phyloP scores from a whole-genome alignment of 2,888 invertebrate genomes.

The Drosophila paracracens region DNA sequence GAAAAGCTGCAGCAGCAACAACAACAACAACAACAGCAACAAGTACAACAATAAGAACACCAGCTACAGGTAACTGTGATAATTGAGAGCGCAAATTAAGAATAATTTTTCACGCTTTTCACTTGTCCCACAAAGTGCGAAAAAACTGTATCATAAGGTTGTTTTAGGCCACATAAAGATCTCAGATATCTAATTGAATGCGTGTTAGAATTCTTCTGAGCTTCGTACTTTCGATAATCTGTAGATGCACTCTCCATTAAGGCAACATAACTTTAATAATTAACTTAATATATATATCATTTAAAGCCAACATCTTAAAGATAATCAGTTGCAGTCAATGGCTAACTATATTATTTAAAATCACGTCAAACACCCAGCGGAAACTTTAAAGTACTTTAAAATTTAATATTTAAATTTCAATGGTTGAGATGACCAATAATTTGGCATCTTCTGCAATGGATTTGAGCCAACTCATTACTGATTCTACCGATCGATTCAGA shows the following conservation, averaged over 20 bases:
- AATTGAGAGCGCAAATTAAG: conserved; percentile 21
- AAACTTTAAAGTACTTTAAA: not conserved
- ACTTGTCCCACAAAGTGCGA: not conserved
- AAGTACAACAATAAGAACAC: conserved; percentile 12
- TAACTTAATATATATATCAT: not conserved
- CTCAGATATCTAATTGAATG: not conserved
- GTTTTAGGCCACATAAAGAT: not conserved
- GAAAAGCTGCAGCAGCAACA: conserved; percentile 42
- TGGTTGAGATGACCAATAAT: conserved; percentile 51
- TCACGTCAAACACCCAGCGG: too few species aligned
- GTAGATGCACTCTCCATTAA: not conserved
- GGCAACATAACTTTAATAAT: not conserved
- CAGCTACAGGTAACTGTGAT: conserved; percentile 37
- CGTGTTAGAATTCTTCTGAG: not conserved
- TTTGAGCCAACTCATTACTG: conserved; percentile 45
- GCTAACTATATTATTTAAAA: not conserved
- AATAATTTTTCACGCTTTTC: conserved; percentile 9
- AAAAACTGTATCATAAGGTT: not conserved
- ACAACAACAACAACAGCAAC: conserved; percentile 1
- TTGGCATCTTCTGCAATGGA: conserved; percentile 64
- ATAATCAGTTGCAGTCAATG: not conserved
- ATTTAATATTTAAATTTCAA: not conserved
- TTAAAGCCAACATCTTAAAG: not conserved
- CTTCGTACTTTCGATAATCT: not conserved
- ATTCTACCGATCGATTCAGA: not conserved